A percentile compares a stretch with the other conserved stretches of the same genome.
Conservation (phyloP, 2,888 invertebrate species). For the Leptinotarsa peninsularis region DNA sequence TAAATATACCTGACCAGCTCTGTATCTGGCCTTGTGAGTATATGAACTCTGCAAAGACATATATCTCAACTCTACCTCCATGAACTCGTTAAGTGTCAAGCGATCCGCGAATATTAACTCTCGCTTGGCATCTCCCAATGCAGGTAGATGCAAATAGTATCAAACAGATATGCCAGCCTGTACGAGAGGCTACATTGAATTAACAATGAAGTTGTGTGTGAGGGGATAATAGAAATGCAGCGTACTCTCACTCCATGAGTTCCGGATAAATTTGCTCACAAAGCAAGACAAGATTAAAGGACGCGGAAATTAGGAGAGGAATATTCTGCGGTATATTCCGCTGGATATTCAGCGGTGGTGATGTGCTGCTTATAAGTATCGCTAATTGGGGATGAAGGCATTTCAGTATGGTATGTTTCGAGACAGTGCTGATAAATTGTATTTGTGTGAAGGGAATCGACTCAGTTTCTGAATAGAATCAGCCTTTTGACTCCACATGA, state of each 20-base stretch:
- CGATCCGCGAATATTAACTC: neutral
- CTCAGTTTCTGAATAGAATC: neutral
- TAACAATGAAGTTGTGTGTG: slow-evolving; percentile 35
- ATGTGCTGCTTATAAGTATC: slow-evolving; percentile 1
- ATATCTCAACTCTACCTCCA: neutral
- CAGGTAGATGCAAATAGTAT: slow-evolving; percentile 19
- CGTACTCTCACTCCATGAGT: slow-evolving; percentile 35
- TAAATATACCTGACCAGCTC: neutral
- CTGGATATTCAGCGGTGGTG: neutral
- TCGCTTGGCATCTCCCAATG: neutral
- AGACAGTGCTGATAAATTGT: neutral
- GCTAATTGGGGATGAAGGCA: neutral
- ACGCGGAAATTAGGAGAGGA: slow-evolving; percentile 37
- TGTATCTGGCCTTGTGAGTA: neutral
- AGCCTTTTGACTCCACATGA: neutral
- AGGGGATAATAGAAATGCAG: slow-evolving; percentile 42
- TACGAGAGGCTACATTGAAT: slow-evolving; percentile 28
- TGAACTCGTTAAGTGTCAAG: neutral
- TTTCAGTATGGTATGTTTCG: neutral
- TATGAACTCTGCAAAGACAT: neutral
- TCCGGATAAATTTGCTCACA: slow-evolving; percentile 32
- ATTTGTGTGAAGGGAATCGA: neutral
- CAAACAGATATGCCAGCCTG: slow-evolving; percentile 19
- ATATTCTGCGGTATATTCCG: slow-evolving; percentile 8
- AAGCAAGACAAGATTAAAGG: slow-evolving; percentile 38